Base-by-base conservation (phyloP, 2,888 invertebrate species). In the Quadroppia sp. region DNA sequence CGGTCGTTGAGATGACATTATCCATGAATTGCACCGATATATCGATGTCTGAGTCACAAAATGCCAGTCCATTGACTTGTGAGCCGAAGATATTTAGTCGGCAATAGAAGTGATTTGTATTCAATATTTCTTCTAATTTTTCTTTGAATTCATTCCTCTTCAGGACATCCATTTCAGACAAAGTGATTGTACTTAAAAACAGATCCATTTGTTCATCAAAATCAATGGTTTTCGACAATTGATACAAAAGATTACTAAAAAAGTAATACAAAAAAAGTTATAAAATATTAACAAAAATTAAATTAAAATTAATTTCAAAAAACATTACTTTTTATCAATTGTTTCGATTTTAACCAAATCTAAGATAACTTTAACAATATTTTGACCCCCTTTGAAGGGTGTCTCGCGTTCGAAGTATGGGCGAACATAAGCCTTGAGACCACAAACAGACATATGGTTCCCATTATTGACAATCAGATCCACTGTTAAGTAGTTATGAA, bases 41-140 rank as follows among this genome's bases (percentile, higher is more conserved):
- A 32, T 72, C 72, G 59, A 72, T 72, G 20, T 72, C 72, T 11
- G 72, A 72, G 20, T 45, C 20, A 25, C 28, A 7, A 20, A 72
- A 42, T 13, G 25, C 72, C 17, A 72, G 25, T 13, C 28, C 7
- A 45, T 30, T 70, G 25, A 28, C 45, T 15, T 25, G 64, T 17
- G 61, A 64, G 30, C 72, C 72, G 20, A 69, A 72, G 7, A 72
- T 32, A 3, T 67, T 20, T 42, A 72, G 36, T 20, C 36, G 9
- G 42, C 72, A 72, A 17, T 30, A 1, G 32, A 72, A 40, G 20
- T 32, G 6, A 17, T 72, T 17, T 6, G n/a, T 7, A 59, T 56
- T 53, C 30, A 70, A 20, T 17, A 32, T 30, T 20, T 50, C 45
- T 61, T 75, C 32, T 64, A 76, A 50, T 59, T 61, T 86, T 81